Evolutionary conservation across 2,888 invertebrate species (phyloP).

Genomic region (Amphipyra tragopoginis): DNA sequence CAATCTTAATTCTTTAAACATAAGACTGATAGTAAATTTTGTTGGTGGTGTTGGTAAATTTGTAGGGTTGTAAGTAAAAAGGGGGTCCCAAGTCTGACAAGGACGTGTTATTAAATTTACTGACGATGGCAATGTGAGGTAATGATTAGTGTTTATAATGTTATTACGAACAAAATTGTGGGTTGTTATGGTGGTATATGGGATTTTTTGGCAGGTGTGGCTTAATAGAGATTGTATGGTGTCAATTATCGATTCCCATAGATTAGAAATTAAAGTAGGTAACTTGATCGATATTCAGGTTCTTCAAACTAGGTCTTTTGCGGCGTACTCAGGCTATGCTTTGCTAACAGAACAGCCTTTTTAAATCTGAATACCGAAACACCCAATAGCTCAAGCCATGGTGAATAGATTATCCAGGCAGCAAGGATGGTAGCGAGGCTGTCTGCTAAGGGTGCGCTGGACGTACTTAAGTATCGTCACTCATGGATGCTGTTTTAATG

Average conservation of each 20-base stretch:
- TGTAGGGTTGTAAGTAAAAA: slow-evolving; percentile 64
- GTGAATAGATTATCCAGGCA: too few species aligned
- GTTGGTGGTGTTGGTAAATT: slow-evolving; percentile 35
- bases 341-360: too few species aligned
- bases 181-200: slow-evolving; percentile 53
- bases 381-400: too few species aligned
- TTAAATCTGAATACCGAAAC: too few species aligned
- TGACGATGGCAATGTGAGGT: slow-evolving; percentile 77
- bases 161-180: slow-evolving; percentile 61
- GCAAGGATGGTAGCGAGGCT: too few species aligned
- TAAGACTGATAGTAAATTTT: slow-evolving; percentile 38
- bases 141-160: slow-evolving; percentile 81
- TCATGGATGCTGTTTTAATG: too few species aligned
- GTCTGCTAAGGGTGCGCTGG: too few species aligned
- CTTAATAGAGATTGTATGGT: slow-evolving; percentile 29
- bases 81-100: slow-evolving; percentile 78
- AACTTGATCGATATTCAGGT: too few species aligned
- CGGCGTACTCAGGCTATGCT: too few species aligned
- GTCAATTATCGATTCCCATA: slow-evolving; percentile 15
- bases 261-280: too few species aligned
- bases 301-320: too few species aligned
- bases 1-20: not conserved
- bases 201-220: slow-evolving; percentile 66
- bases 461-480: too few species aligned
- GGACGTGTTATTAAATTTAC: slow-evolving; percentile 85